Evolutionary conservation across 2,888 invertebrate genomes (phyloP), one percentile per base, ranked within the genome.

Genomic region (Cosmia pyralina): DNA sequence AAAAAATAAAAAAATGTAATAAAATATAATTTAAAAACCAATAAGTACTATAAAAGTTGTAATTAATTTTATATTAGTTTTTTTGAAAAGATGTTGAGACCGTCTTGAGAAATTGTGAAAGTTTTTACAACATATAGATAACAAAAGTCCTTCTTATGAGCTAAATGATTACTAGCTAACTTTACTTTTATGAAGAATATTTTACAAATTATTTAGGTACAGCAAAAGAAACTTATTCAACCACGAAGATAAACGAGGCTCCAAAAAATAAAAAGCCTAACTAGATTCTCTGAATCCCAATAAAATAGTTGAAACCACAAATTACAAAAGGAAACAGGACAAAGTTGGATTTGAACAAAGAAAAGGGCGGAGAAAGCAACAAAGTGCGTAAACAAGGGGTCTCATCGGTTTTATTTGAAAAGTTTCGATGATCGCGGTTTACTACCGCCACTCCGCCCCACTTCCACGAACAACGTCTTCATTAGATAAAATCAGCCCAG

Each of bases 361-460:
- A 89, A 92, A 90, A 90, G 89, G 90, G 87, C 89, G 89, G 88
- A 89, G 89, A 87, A 87, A 88, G 89, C 89, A 90, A 91, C 92
- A 91, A 92, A 93, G 90, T 91, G 88, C 92, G 92, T 92, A 93
- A 94, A 94, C 93, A 93, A 92, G 90, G 88, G 88, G 89, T 86
- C 90, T 91, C 92, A 92, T 93, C 90, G 92, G 90, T 92, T 94
- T 94, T 94, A 94, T 95, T 94, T 92, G 93, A 91, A 94, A 95
- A 94, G 92, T 95, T 95, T 89, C 87, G 88, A 92, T 90, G 89
- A 91, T 90, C 88, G 89, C 88, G 90, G 92, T 92, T 92, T 91
- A 92, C 89, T 92, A 87, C 89, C 83, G 57, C 66, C 75, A 38
- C 57, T 8, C 67, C 75, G 81, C 66, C 79, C 84, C 89, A 88